Base-by-base conservation (phyloP, 2,888 invertebrate species). In the Prostheceraeus crozeri region DNA sequence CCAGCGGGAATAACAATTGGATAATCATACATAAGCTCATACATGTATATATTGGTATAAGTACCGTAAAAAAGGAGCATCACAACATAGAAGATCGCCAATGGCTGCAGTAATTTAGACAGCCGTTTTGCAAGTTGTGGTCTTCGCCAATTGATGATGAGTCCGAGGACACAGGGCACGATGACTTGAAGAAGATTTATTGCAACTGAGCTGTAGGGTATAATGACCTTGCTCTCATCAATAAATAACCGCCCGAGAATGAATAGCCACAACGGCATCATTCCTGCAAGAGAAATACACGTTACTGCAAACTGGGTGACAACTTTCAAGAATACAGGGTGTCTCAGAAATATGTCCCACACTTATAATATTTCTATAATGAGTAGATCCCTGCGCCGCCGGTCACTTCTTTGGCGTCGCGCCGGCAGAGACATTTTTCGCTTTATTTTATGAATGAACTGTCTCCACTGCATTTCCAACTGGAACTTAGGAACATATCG, bases 181-280 rank as follows among this genome's bases (percentile, higher is more conserved):
- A 74, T 68, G 4, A 77, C 64, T 1, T 67, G 62, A 11, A 70
- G 52, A 21, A 77, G 67, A 1, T 72, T 70, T 11, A 66, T 55
- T 19, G 68, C 62, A 33, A 77, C 68, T 57, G 71, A 69, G 3
- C 40, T 27, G 64, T 68, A 76, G 3, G 77, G 77, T 19, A 73
- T 66, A 31, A 62, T 53, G 14, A 71, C 62, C 8, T 62, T 31
- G 35, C 57, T 61, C n/a, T 27, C 21, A 16, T 70, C 69, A 16
- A 62, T 51, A 10, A 76, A 68, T 56, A 69, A 69, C 28, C 67
- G 66, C 1, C 74, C 76, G 45, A 78, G 64, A 8, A 72, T 65
- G 58, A 68, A 71, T 63, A 78, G 65, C 77, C 77, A 77, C 1
- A 76, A 60, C 0, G 77, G 77, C 75, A 77, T 76, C 73, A 76